phyloP scores from a whole-genome alignment of 2,888 invertebrate genomes.

The Sesamia inferens region DNA sequence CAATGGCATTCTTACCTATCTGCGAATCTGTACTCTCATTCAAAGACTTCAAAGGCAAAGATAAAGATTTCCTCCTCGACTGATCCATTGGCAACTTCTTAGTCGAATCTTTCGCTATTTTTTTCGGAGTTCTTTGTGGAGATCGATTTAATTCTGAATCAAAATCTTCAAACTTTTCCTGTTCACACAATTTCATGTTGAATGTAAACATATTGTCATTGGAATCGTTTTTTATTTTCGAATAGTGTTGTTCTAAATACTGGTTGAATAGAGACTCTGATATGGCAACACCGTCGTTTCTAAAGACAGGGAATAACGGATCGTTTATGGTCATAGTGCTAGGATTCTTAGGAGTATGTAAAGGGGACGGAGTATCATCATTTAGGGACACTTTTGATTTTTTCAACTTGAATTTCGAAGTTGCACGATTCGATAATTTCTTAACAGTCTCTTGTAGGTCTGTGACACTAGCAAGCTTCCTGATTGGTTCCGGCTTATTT shows the following conservation, averaged over 20 bases:
- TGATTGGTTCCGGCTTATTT: conserved; percentile 85
- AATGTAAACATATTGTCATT: conserved; percentile 85
- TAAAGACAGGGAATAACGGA: conserved; percentile 94
- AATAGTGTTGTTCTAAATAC: conserved; percentile 92
- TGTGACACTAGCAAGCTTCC: conserved; percentile 90
- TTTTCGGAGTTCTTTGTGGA: conserved; percentile 85
- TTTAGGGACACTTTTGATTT: conserved; percentile 71
- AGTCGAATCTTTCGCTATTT: conserved; percentile 78
- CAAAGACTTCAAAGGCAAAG: conserved; percentile 93
- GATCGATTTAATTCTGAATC: conserved; percentile 85
- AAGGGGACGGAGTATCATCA: conserved; percentile 79
- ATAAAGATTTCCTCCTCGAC: conserved; percentile 90
- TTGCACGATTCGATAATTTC: conserved; percentile 89
- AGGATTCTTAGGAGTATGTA: conserved; percentile 78
- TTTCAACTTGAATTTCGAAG: conserved; percentile 89
- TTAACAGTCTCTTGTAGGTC: conserved; percentile 91
- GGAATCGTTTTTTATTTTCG: conserved; percentile 86
- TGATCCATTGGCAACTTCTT: conserved; percentile 80
- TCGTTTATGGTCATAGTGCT: conserved; percentile 93
- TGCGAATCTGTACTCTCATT: conserved; percentile 83
- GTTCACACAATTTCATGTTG: conserved; percentile 80
- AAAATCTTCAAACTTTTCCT: conserved; percentile 87
- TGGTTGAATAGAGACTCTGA: conserved; percentile 93
- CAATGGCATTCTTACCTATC: conserved; percentile 53
- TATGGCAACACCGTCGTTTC: conserved; percentile 92